These are phyloP conservation scores for Ommatoiulus sabulosus DNA, from an alignment of 2,888 invertebrate species.

Conservation along the genomic window DNA sequence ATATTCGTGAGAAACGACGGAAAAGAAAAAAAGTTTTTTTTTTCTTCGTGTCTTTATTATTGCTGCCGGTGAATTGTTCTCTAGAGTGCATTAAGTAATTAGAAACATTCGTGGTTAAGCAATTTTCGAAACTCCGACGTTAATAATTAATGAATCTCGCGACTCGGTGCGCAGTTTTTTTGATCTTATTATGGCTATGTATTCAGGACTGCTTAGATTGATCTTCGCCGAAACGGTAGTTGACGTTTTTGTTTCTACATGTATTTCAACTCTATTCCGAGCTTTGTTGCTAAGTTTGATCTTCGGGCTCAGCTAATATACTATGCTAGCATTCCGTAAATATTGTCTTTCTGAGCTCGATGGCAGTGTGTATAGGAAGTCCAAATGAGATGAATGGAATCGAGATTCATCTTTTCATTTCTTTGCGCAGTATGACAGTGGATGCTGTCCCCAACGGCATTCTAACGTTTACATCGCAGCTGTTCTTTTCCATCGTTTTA, in stretches of 20 bases:
- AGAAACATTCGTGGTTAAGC: not conserved
- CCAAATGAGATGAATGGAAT: not conserved
- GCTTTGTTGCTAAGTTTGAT: not conserved
- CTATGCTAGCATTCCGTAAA: not conserved
- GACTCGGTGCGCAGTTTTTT: not conserved
- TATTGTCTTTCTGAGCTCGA: not conserved
- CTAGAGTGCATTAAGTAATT: not conserved
- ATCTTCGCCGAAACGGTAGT: slow-evolving; percentile 4
- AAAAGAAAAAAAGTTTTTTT: not conserved
- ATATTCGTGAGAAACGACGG: slow-evolving; percentile 9
- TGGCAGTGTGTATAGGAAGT: not conserved
- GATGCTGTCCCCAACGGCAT: no score
- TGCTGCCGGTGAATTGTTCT: not conserved
- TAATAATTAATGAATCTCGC: slow-evolving; percentile 15
- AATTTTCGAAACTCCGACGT: not conserved
- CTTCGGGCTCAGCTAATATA: not conserved
- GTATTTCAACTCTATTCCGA: not conserved
- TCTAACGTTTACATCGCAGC: no score
- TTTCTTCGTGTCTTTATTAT: not conserved
- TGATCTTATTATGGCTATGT: not conserved
- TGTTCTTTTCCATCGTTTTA: no score
- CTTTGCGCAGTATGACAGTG: not conserved
- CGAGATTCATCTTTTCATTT: not conserved
- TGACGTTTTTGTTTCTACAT: not conserved
- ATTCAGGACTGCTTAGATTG: not conserved